These are phyloP conservation scores for Melanaphis sacchari DNA, from an alignment of 1,140 invertebrate species.

Conservation along the genomic window DNA sequence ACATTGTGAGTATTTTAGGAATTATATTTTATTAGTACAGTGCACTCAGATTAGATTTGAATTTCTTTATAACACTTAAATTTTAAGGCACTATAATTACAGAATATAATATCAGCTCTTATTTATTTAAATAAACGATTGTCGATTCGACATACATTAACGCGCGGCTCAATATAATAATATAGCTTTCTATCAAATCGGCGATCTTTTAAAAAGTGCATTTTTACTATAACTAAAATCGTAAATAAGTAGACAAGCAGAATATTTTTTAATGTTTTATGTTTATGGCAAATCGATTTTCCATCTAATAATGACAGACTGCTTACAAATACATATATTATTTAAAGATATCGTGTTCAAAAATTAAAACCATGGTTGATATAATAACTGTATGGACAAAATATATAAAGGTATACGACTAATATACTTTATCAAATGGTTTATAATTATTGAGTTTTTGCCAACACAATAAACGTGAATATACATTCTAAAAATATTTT, in stretches of 20 bases:
- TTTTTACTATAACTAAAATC: not conserved
- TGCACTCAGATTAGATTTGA: not conserved
- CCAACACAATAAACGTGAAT: not conserved
- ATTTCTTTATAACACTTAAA: not conserved
- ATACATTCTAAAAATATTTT: not conserved
- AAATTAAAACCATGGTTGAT: not conserved
- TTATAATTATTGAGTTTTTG: not conserved
- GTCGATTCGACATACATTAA: not conserved
- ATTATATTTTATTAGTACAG: not conserved
- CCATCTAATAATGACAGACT: slow-evolving; percentile 27
- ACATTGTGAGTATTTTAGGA: not conserved
- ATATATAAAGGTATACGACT: not conserved
- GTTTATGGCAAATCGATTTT: slow-evolving; percentile 53
- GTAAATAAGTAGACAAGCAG: not conserved
- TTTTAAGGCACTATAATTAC: not conserved
- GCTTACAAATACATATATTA: slow-evolving; percentile 48
- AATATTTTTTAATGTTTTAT: not conserved
- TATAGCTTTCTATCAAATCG: not conserved
- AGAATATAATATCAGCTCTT: not conserved
- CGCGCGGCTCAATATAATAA: not conserved
- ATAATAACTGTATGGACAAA: not conserved
- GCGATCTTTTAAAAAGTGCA: not conserved
- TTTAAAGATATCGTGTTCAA: slow-evolving; percentile 30
- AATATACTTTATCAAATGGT: not conserved
- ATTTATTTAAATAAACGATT: not conserved